Conservation (phyloP, 2,113 vertebrate genomes). For the Ahaetulla prasina region DNA sequence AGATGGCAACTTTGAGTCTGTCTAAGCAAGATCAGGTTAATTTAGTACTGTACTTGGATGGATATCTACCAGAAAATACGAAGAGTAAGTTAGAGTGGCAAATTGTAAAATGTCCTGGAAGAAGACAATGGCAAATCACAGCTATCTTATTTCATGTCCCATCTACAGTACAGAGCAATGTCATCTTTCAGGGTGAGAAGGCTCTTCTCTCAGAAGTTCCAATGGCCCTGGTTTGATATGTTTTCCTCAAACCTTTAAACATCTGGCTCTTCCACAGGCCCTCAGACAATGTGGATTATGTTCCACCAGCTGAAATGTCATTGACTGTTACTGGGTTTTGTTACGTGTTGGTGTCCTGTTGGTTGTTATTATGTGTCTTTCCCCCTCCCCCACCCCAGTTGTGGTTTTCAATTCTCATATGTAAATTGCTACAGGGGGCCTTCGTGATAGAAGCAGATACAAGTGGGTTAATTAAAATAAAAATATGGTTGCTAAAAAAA, state of each 20-base stretch:
- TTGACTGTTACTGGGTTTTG: not conserved
- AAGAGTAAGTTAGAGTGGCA: not conserved
- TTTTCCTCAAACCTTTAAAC: not conserved
- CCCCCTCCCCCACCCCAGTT: not conserved
- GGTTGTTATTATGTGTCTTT: not conserved
- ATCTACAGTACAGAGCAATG: not conserved
- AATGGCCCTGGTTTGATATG: not conserved
- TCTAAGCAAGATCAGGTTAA: not conserved
- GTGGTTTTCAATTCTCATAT: not conserved
- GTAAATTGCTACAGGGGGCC: not conserved
- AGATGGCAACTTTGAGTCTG: not conserved
- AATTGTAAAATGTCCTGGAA: not conserved
- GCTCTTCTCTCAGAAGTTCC: not conserved
- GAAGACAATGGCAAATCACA: not conserved
- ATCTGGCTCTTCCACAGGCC: not conserved
- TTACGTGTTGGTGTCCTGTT: not conserved
- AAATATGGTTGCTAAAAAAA: not conserved
- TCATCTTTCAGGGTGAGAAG: not conserved
- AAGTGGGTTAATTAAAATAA: not conserved
- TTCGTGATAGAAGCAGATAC: not conserved
- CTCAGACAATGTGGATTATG: not conserved
- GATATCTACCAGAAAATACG: not conserved
- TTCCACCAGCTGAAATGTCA: not conserved
- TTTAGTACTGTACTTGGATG: not conserved
- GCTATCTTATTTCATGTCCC: not conserved